phyloP scores from a whole-genome alignment of 2,113 vertebrate genomes.

The Nibea albiflora region DNA sequence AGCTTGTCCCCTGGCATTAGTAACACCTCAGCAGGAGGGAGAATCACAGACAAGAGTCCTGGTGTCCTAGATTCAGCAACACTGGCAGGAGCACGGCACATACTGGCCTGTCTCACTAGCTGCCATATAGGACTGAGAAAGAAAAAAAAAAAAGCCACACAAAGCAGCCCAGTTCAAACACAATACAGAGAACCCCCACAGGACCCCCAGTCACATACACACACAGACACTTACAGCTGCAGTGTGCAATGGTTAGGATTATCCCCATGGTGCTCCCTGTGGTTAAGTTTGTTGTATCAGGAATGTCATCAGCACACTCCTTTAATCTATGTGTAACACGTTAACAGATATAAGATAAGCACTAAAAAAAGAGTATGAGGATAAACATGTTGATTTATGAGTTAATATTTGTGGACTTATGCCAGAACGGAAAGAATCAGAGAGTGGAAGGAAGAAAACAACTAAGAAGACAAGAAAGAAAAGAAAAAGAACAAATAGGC shows the following conservation, averaged over 20 bases:
- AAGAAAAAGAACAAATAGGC: slow-evolving; percentile 5
- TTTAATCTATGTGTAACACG: slow-evolving; percentile 56
- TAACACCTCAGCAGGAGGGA: slow-evolving; percentile 78
- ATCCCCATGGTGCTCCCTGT: slow-evolving; percentile 1
- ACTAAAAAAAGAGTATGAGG: slow-evolving; percentile 16
- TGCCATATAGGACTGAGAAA: slow-evolving; percentile 36
- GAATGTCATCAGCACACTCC: slow-evolving; percentile 62
- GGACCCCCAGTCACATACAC: slow-evolving; percentile 15
- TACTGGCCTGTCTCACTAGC: slow-evolving; percentile 59
- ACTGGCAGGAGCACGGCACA: slow-evolving; percentile 67
- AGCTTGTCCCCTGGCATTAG: slow-evolving; percentile 75
- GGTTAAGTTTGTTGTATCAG: slow-evolving; percentile 50
- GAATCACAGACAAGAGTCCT: slow-evolving; percentile 75
- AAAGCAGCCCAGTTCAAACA: slow-evolving; percentile 52
- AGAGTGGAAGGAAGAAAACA: neutral
- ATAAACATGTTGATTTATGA: slow-evolving; percentile 50
- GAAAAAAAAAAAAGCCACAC: slow-evolving; percentile 16
- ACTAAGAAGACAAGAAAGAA: neutral
- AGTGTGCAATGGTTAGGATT: slow-evolving; percentile 39
- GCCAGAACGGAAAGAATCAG: slow-evolving; percentile 6
- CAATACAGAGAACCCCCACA: slow-evolving; percentile 33
- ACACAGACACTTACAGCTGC: slow-evolving; percentile 29
- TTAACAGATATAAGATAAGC: slow-evolving; percentile 53
- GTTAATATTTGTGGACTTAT: slow-evolving; percentile 26
- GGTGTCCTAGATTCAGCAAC: slow-evolving; percentile 78